Percentiles rank a stretch among this genome's conserved stretches.
phyloP scores from a whole-genome alignment of 1,140 invertebrate genomes.

The Luehdorfia chinensis region DNA sequence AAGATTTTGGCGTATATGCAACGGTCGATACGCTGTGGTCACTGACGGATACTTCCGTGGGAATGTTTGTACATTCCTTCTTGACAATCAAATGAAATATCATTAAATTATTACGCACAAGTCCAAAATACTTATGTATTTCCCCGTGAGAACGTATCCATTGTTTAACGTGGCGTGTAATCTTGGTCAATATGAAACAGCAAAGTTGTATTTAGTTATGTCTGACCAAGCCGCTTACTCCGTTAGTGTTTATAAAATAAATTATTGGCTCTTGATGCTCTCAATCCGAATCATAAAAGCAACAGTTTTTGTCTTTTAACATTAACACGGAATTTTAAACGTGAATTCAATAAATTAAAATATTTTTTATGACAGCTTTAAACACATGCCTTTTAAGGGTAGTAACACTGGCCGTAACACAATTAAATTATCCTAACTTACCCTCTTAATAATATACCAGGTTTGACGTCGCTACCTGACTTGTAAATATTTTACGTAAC shows the following conservation, averaged over 20 bases:
- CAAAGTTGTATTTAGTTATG: not conserved
- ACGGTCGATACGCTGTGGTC: constrained; percentile 2
- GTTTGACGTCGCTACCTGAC: constrained; percentile 49
- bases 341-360: too few species aligned
- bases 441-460: constrained; percentile 59
- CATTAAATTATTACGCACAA: constrained; percentile 53
- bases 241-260: too few species aligned
- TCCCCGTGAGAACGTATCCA: constrained; percentile 56
- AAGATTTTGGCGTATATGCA: too few species aligned
- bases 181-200: constrained; percentile 37
- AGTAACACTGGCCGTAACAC: constrained; percentile 56
- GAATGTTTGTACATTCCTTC: constrained; percentile 45
- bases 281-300: too few species aligned
- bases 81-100: constrained; percentile 53
- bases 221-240: not conserved
- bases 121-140: constrained; percentile 60
- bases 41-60: constrained; percentile 34
- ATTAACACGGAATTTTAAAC: too few species aligned
- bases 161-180: constrained; percentile 64
- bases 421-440: constrained; percentile 65
- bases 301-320: too few species aligned
- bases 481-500: constrained; percentile 30
- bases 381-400: constrained; percentile 15
- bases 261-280: too few species aligned
- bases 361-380: too few species aligned